phyloP scores from a whole-genome alignment of 2,113 vertebrate genomes.

The Arothron firmamentum region DNA sequence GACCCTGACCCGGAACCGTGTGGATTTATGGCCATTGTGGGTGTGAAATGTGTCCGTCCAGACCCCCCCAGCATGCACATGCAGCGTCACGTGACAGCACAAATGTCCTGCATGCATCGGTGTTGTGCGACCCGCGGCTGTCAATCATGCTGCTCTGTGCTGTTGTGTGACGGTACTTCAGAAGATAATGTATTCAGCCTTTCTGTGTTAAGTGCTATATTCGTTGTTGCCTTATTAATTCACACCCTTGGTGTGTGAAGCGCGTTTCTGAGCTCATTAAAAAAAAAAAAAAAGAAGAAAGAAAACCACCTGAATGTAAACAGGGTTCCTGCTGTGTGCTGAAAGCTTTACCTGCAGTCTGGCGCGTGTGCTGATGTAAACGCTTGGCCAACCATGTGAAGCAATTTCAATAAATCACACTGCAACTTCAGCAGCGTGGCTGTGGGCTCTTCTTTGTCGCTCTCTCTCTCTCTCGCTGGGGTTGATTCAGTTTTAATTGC shows the following conservation, averaged over 20 bases:
- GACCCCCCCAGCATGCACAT: too few species aligned
- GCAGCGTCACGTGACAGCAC: too few species aligned
- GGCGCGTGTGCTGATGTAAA: too few species aligned
- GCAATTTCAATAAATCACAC: constrained; percentile 44
- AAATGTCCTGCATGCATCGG: too few species aligned
- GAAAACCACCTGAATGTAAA: not conserved
- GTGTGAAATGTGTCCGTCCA: too few species aligned
- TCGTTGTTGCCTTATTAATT: constrained; percentile 46
- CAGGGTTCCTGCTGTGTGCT: too few species aligned
- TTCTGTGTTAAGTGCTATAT: constrained; percentile 18
- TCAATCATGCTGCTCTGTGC: constrained; percentile 55
- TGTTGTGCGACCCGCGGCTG: too few species aligned
- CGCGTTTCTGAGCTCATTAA: not conserved
- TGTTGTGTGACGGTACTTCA: constrained; percentile 17
- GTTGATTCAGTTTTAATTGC: not conserved
- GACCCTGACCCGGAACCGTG: too few species aligned
- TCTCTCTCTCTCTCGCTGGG: not conserved
- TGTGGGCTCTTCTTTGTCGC: constrained; percentile 3
- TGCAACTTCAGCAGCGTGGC: constrained; percentile 5
- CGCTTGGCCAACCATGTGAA: constrained; percentile 27
- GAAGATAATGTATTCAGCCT: not conserved
- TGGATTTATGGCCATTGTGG: too few species aligned
- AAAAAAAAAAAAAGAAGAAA: too few species aligned
- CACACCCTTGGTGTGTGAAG: constrained; percentile 1
- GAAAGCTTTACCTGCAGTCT: too few species aligned